Evolutionary conservation across 1,140 invertebrate genomes (phyloP).

Genomic region (Trissolcus basalis): DNA sequence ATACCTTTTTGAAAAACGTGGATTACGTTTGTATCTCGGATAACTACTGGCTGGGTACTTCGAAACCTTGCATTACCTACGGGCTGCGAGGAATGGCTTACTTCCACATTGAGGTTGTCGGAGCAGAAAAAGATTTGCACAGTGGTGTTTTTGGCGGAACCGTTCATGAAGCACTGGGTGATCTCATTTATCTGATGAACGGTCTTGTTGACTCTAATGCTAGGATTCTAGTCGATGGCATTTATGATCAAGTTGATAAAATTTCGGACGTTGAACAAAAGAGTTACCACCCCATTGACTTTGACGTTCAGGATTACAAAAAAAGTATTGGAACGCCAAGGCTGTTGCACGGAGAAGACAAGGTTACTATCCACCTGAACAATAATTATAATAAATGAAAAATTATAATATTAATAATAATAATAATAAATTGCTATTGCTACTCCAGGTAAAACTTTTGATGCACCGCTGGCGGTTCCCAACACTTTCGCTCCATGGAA

Average conservation of each 20-base stretch:
- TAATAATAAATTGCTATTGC: neutral
- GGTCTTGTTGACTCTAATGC: slow-evolving; percentile 90
- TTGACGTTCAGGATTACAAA: slow-evolving; percentile 87
- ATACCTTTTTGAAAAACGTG: slow-evolving; percentile 87
- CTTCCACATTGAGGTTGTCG: slow-evolving; percentile 92
- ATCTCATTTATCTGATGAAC: slow-evolving; percentile 89
- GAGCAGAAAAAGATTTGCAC: slow-evolving; percentile 94
- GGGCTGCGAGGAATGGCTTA: slow-evolving; percentile 96
- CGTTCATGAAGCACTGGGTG: slow-evolving; percentile 91
- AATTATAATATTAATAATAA: slow-evolving; percentile 1
- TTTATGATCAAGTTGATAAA: slow-evolving; percentile 87
- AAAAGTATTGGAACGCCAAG: slow-evolving; percentile 83
- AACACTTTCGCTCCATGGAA: slow-evolving; percentile 93
- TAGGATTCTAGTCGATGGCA: slow-evolving; percentile 87
- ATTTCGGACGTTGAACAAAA: slow-evolving; percentile 85
- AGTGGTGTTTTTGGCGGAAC: slow-evolving; percentile 96
- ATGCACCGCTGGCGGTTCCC: slow-evolving; percentile 96
- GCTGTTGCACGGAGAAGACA: slow-evolving; percentile 86
- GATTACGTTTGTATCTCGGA: slow-evolving; percentile 99
- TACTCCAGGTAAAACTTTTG: slow-evolving; percentile 79
- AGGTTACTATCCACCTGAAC: slow-evolving; percentile 78
- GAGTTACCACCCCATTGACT: slow-evolving; percentile 92
- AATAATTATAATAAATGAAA: too few species aligned
- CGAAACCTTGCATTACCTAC: slow-evolving; percentile 97
- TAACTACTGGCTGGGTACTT: slow-evolving; percentile 98